A percentile compares a stretch with the other conserved stretches of the same genome.
Conservation (phyloP, 2,888 invertebrate species). For the Malachius bipustulatus region DNA sequence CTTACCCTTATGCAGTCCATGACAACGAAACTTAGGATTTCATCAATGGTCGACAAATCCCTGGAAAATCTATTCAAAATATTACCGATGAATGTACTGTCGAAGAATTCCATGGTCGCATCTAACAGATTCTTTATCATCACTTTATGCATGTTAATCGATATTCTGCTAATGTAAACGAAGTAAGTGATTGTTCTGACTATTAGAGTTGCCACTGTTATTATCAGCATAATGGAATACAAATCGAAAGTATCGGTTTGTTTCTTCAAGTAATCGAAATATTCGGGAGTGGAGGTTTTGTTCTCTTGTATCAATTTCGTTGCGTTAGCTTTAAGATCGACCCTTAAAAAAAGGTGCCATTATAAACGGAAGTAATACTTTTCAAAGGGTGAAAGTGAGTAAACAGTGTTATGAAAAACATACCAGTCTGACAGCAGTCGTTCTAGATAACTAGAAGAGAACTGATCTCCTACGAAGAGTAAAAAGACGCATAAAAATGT, state of each 20-base stretch:
- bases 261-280: not conserved
- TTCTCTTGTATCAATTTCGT: not conserved
- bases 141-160: conserved; percentile 24
- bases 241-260: not conserved
- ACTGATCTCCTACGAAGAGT: not conserved
- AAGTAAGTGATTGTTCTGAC: conserved; percentile 8
- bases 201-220: conserved; percentile 22
- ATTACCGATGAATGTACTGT: conserved; percentile 27
- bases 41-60: conserved; percentile 26
- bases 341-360: too few relatives aligned
- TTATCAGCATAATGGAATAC: conserved; percentile 17
- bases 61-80: conserved; percentile 29
- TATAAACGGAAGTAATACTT: too few relatives aligned
- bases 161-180: conserved; percentile 20
- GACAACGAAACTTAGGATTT: conserved; percentile 18
- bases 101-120: conserved; percentile 27
- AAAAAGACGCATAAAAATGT: not conserved
- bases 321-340: not conserved
- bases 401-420: too few relatives aligned
- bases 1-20: not conserved
- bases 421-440: not conserved
- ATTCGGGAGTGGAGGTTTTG: not conserved
- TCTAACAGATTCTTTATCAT: conserved; percentile 24
- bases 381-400: too few relatives aligned
- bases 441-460: not conserved